A percentile compares a stretch with the other conserved stretches of the same genome.
Conservation (phyloP, 2,113 vertebrate species). For the Anas platyrhynchos region DNA sequence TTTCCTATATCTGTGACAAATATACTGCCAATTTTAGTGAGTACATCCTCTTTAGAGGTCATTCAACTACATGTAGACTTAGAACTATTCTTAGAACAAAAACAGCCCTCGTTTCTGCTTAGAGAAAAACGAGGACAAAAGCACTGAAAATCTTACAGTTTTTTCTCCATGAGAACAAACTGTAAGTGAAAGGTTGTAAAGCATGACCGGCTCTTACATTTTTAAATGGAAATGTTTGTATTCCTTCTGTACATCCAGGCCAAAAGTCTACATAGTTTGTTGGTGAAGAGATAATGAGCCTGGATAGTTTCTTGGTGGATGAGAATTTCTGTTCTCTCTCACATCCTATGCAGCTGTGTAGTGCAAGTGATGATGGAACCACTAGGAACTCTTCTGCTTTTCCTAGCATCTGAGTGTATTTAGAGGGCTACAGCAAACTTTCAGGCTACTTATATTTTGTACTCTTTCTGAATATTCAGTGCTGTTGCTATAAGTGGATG, state of each 20-base stretch:
- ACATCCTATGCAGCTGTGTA: neutral
- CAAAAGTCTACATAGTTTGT: neutral
- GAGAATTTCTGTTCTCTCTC: neutral
- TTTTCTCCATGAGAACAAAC: neutral
- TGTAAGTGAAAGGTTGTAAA: neutral
- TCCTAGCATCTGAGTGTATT: neutral
- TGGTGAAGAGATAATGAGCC: neutral
- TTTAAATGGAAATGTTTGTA: neutral
- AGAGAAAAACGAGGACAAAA: neutral
- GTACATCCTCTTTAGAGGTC: neutral
- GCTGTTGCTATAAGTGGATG: neutral
- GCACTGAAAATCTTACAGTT: neutral
- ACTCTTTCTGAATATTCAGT: neutral
- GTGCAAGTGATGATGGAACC: neutral
- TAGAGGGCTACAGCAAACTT: neutral
- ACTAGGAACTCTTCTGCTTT: neutral
- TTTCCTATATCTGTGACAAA: neutral
- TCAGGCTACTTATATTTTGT: neutral
- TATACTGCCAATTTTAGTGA: neutral
- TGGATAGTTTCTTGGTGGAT: neutral
- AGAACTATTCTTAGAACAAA: neutral
- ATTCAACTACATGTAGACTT: neutral
- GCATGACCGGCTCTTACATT: neutral
- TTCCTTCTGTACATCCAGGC: neutral
- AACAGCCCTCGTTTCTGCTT: neutral